A percentile compares a stretch with the other conserved stretches of the same genome.
These are phyloP conservation scores for Chrysogorgia sp. DNA, from an alignment of 92 coral and sea anemone species.

Conservation along the genomic window DNA sequence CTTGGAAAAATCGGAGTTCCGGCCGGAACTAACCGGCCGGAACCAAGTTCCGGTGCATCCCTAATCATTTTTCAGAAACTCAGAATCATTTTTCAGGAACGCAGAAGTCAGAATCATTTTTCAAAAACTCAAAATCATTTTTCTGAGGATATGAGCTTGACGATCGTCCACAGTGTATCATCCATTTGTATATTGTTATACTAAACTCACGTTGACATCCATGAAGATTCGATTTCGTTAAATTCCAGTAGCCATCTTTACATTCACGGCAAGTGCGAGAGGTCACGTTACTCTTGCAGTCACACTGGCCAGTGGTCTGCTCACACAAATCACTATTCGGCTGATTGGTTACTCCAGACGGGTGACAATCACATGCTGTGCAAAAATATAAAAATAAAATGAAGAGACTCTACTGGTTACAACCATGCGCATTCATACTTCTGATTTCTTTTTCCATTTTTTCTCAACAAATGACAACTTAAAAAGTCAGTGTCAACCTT, in stretches of 20 bases:
- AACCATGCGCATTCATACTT: neutral
- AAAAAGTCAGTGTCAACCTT: too few relatives aligned
- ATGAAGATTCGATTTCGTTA: constrained; percentile 56
- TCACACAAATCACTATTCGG: constrained; percentile 69
- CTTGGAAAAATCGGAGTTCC: too few relatives aligned
- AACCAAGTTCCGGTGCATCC: too few relatives aligned
- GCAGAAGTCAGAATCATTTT: neutral
- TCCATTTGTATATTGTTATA: too few relatives aligned
- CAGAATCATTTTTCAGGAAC: too few relatives aligned
- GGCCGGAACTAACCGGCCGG: too few relatives aligned
- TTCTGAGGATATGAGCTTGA: too few relatives aligned
- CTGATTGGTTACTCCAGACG: constrained; percentile 66
- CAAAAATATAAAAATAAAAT: neutral
- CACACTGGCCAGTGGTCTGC: constrained; percentile 79
- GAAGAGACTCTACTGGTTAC: neutral
- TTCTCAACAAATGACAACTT: too few relatives aligned
- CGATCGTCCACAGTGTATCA: too few relatives aligned
- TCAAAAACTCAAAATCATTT: too few relatives aligned
- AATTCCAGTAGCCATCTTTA: constrained; percentile 75
- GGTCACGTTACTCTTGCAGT: constrained; percentile 75
- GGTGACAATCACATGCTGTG: constrained; percentile 84
- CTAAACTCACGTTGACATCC: constrained; percentile 83
- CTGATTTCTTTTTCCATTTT: too few relatives aligned
- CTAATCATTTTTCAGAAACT: neutral
- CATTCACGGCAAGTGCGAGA: constrained; percentile 82